phyloP scores from a whole-genome alignment of 2,888 invertebrate species.

The Nebria brevicollis region DNA sequence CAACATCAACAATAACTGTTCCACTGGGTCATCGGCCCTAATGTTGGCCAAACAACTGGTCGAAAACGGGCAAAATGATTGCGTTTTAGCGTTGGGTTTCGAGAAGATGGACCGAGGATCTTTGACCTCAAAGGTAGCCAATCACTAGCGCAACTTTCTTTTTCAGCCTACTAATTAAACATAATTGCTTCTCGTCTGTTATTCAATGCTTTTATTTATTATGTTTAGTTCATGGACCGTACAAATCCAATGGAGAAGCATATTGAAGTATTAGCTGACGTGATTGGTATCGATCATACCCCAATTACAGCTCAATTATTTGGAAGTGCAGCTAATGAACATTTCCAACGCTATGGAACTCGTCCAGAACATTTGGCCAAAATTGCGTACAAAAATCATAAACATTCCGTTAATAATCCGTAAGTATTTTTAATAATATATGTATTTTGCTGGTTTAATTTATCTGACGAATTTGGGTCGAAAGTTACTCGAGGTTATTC shows the following conservation, averaged over 20 bases:
- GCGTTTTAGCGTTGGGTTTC: conserved; percentile 93
- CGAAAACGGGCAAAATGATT: conserved; percentile 87
- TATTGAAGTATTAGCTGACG: conserved; percentile 84
- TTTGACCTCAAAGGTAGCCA: conserved; percentile 72
- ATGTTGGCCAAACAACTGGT: conserved; percentile 91
- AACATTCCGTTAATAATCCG: conserved; percentile 96
- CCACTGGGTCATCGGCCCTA: conserved; percentile 94
- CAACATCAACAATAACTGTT: conserved; percentile 99
- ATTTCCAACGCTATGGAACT: conserved; percentile 96
- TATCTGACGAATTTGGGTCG: too few relatives aligned
- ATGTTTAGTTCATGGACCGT: conserved; percentile 75
- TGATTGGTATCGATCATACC: conserved; percentile 80
- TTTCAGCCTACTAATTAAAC: background rate
- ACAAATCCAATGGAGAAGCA: conserved; percentile 92
- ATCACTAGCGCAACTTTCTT: background rate
- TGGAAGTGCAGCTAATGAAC: conserved; percentile 95
- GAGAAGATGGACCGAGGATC: conserved; percentile 98
- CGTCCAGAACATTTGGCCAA: conserved; percentile 94
- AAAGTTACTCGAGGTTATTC: too few relatives aligned
- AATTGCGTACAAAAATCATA: conserved; percentile 97
- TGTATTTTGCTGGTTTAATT: too few relatives aligned
- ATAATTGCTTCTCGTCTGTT: background rate
- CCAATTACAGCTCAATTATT: conserved; percentile 96
- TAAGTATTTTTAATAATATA: conserved; percentile 62
- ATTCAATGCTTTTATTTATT: background rate